A percentile compares a stretch with the other conserved stretches of the same genome.
Evolutionary conservation across 1,140 invertebrate species (phyloP).

Genomic region (Hycleus cichorii): DNA sequence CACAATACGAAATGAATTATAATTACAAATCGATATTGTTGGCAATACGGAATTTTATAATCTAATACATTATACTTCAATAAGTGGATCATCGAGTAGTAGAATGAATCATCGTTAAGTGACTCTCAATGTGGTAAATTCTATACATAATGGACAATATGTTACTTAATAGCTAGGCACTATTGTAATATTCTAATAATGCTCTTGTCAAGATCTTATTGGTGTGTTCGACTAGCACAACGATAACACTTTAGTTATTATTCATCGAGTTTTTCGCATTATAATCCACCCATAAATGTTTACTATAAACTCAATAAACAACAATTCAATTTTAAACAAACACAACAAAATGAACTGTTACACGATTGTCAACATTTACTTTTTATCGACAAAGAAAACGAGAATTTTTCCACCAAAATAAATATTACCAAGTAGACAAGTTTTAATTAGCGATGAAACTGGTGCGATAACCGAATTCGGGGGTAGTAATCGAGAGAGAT

Average conservation of each 20-base stretch:
- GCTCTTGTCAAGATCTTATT: not conserved
- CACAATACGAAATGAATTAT: no score
- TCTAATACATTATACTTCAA: not conserved
- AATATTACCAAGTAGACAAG: not conserved
- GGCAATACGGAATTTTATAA: no score
- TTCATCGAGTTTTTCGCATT: no score
- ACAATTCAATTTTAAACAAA: not conserved
- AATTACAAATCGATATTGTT: no score
- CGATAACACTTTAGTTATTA: no score
- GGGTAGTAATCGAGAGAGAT: slow-evolving; percentile 35
- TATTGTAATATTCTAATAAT: slow-evolving; percentile 17
- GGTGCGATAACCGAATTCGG: slow-evolving; percentile 10
- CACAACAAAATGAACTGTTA: not conserved
- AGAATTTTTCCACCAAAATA: no score
- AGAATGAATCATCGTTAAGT: slow-evolving; percentile 17
- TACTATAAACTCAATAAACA: no score
- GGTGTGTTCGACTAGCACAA: slow-evolving; percentile 9
- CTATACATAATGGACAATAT: slow-evolving; percentile 20
- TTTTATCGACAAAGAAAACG: no score
- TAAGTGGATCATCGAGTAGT: not conserved
- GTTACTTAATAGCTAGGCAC: slow-evolving; percentile 10
- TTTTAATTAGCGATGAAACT: slow-evolving; percentile 9
- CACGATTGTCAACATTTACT: no score
- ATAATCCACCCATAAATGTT: no score
- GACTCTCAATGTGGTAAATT: slow-evolving; percentile 15